These are phyloP conservation scores for Phrixothrix hirtus DNA, from an alignment of 2,888 invertebrate genomes.

Conservation along the genomic window DNA sequence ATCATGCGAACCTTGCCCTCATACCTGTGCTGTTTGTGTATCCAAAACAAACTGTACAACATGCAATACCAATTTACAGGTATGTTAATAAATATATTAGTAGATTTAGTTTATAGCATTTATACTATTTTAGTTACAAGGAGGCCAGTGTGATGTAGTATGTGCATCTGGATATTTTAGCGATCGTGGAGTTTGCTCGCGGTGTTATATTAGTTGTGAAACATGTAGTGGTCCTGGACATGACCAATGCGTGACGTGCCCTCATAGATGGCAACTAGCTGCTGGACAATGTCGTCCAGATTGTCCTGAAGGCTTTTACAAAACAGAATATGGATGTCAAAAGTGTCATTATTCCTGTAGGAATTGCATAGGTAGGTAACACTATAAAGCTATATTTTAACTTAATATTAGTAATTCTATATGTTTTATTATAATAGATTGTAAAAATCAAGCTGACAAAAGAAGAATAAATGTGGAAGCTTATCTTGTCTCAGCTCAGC, in stretches of 20 bases:
- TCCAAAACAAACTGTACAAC: slow-evolving; percentile 80
- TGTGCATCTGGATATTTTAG: slow-evolving; percentile 85
- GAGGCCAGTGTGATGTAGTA: slow-evolving; percentile 79
- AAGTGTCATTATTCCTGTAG: slow-evolving; percentile 89
- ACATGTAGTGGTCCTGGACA: slow-evolving; percentile 84
- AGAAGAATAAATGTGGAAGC: slow-evolving; percentile 55
- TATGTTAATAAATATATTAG: no score
- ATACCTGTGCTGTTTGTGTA: slow-evolving; percentile 77
- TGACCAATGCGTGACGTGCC: slow-evolving; percentile 84
- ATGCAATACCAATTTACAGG: slow-evolving; percentile 73
- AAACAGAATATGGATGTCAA: slow-evolving; percentile 79
- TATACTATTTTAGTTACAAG: slow-evolving; percentile 62
- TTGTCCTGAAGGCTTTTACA: slow-evolving; percentile 86
- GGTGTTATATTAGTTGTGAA: slow-evolving; percentile 82
- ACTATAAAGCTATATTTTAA: slow-evolving; percentile 2
- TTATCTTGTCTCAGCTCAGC: slow-evolving; percentile 52
- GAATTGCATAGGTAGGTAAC: slow-evolving; percentile 77
- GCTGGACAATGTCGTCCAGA: slow-evolving; percentile 84
- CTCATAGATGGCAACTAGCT: slow-evolving; percentile 77
- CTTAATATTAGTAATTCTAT: slow-evolving; percentile 1
- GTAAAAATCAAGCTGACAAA: slow-evolving; percentile 54
- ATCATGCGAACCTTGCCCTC: slow-evolving; percentile 75
- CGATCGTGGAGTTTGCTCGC: slow-evolving; percentile 79
- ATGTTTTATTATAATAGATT: slow-evolving; percentile 49
- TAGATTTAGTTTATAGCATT: no score